These are phyloP conservation scores for Bos indicus DNA, from an alignment of 2,113 vertebrate genomes.

Conservation along the genomic window DNA sequence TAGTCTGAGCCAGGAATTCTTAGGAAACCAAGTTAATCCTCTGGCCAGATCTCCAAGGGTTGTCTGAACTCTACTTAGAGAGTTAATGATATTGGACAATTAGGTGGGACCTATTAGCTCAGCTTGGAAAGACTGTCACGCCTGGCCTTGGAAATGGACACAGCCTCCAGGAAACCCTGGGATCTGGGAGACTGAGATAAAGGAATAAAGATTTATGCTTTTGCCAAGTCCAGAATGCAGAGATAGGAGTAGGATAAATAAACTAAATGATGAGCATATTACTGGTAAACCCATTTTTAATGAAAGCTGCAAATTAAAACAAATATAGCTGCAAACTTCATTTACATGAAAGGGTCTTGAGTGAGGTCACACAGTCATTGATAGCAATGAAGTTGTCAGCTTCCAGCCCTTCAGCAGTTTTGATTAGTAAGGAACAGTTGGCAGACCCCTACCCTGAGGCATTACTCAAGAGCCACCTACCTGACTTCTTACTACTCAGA, in stretches of 20 bases:
- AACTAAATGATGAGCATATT: neutral
- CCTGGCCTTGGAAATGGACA: neutral
- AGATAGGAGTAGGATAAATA: neutral
- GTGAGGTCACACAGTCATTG: neutral
- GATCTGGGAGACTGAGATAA: neutral
- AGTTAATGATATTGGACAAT: neutral
- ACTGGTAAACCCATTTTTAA: neutral
- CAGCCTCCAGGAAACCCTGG: neutral
- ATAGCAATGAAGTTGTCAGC: neutral
- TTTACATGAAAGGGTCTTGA: neutral
- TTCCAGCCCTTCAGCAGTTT: neutral
- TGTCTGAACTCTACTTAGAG: neutral
- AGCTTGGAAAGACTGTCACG: neutral
- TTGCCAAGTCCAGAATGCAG: neutral
- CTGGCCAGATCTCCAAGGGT: neutral
- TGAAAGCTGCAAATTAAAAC: neutral
- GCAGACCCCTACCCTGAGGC: neutral
- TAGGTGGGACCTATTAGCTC: neutral
- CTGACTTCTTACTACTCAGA: neutral
- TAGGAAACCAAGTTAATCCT: neutral
- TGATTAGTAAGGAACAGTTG: neutral
- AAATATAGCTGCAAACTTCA: neutral
- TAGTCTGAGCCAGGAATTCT: neutral
- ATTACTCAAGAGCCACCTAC: neutral
- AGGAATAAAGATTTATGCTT: neutral